Evolutionary conservation across 2,797 vertebrate species (phyloP).

Genomic region (Gobio occitaniae): DNA sequence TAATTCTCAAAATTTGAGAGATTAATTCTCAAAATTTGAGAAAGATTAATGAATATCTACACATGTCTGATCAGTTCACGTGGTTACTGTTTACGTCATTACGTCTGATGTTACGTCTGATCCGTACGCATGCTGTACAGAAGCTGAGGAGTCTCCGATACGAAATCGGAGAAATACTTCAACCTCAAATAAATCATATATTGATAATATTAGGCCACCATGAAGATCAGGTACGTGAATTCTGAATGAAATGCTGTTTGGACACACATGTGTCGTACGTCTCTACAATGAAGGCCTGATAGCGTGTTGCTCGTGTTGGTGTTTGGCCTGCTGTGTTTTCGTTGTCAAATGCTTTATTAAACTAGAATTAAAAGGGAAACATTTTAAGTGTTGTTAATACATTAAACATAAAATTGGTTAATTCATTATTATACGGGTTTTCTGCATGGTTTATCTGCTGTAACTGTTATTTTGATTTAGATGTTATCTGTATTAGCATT

Average conservation of each 20-base stretch:
- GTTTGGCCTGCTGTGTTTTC: neutral
- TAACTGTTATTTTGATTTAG: neutral
- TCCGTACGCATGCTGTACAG: fast-evolving
- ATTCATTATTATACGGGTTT: neutral
- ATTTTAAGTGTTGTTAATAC: neutral
- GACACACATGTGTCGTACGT: no score
- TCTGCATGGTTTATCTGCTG: neutral
- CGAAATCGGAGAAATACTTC: no score
- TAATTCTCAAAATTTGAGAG: no score
- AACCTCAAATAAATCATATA: neutral
- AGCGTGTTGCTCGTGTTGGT: neutral
- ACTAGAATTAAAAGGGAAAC: neutral
- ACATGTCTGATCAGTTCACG: neutral
- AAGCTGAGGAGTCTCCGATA: fast-evolving
- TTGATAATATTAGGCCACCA: neutral
- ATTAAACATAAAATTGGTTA: neutral
- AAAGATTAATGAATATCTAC: neutral
- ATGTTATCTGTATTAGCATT: neutral
- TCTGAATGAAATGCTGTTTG: no score
- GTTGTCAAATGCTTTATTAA: neutral
- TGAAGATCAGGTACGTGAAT: neutral
- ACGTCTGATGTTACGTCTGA: no score
- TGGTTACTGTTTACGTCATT: no score
- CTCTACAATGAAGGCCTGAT: no score
- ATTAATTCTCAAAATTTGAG: neutral